phyloP scores from a whole-genome alignment of 1,140 invertebrate genomes.

The Planococcus citri region DNA sequence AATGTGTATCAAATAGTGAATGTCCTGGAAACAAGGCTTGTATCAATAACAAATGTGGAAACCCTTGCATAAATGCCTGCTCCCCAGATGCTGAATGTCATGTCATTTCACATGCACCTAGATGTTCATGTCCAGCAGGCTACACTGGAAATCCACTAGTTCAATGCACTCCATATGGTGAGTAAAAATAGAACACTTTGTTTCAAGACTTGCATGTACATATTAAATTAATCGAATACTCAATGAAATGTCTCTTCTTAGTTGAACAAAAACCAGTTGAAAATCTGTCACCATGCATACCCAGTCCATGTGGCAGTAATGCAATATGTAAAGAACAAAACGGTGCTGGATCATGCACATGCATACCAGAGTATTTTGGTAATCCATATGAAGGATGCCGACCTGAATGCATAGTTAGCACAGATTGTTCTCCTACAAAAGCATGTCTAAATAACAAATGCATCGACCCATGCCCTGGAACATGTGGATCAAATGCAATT shows the following conservation, averaged over 20 bases:
- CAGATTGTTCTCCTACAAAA: conserved; percentile 55
- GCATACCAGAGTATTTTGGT: conserved; percentile 52
- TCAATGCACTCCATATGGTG: conserved; percentile 37
- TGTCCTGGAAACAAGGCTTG: conserved; percentile 48
- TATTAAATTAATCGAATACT: too few relatives aligned
- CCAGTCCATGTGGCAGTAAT: conserved; percentile 60
- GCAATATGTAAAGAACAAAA: conserved; percentile 52
- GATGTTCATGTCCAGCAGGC: conserved; percentile 45
- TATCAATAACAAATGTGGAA: conserved; percentile 51
- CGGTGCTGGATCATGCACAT: conserved; percentile 51
- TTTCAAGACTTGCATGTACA: too few relatives aligned
- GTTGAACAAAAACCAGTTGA: conserved; percentile 26
- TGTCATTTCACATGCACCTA: conserved; percentile 50
- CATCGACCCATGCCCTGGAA: conserved; percentile 59
- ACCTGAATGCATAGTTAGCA: conserved; percentile 56
- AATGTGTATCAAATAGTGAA: conserved; percentile 51
- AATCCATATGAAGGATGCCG: conserved; percentile 60
- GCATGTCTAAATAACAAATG: conserved; percentile 63
- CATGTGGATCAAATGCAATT: conserved; percentile 58
- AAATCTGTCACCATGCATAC: conserved; percentile 44
- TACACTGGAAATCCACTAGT: conserved; percentile 48
- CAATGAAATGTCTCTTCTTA: conserved; percentile 22
- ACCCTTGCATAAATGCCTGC: conserved; percentile 52
- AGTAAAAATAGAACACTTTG: too few relatives aligned
- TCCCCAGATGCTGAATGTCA: conserved; percentile 49